Evolutionary conservation across 2,113 vertebrate species (phyloP).

Genomic region (Toxotes chatareus): DNA sequence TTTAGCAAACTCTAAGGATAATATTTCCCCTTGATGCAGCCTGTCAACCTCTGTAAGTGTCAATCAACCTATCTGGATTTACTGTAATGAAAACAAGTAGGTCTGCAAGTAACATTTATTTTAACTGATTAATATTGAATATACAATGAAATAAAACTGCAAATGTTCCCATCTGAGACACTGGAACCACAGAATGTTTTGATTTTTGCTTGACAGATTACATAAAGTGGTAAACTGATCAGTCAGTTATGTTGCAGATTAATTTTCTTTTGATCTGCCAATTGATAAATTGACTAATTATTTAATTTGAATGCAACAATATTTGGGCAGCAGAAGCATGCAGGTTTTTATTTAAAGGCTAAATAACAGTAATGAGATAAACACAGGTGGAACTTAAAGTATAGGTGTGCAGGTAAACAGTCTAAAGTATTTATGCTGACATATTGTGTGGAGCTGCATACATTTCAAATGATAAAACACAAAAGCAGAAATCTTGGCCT

Average conservation of each 20-base stretch:
- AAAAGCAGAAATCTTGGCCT: background rate
- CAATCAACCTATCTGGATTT: background rate
- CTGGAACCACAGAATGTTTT: background rate
- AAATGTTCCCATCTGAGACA: background rate
- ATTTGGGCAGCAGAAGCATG: background rate
- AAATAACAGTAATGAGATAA: background rate
- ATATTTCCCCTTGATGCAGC: background rate
- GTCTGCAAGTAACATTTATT: background rate
- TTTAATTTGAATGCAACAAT: background rate
- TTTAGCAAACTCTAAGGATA: background rate
- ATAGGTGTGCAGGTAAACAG: background rate
- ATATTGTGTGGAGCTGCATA: background rate
- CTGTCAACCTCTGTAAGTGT: background rate
- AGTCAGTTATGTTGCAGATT: too few species aligned
- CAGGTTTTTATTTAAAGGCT: background rate
- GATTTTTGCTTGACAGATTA: too few species aligned
- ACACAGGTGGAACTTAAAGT: background rate
- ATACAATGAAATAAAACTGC: background rate
- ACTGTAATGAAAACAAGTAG: background rate
- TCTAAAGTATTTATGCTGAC: background rate
- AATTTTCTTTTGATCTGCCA: too few species aligned
- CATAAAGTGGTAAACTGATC: too few species aligned
- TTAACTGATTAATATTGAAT: background rate
- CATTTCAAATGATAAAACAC: background rate
- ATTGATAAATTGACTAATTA: background rate